Evolutionary conservation across 2,113 vertebrate genomes (phyloP).

Genomic region (Triplophysa siluroides): DNA sequence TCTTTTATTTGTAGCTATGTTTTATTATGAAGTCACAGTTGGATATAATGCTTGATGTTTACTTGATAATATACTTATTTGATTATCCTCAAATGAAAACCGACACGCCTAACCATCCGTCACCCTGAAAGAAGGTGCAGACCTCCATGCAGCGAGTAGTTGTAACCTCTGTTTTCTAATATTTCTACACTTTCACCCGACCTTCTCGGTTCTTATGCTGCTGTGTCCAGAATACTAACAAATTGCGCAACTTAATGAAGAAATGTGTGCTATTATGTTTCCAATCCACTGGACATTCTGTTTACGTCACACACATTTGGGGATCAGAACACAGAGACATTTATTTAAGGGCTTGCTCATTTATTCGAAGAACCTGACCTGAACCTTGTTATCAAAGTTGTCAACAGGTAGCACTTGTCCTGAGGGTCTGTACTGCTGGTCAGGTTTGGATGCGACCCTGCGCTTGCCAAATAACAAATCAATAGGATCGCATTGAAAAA

Average conservation of each 20-base stretch:
- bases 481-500: conserved; percentile 17
- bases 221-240: neutral
- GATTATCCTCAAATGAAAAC: neutral
- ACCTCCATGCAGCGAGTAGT: too few species aligned
- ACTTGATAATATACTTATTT: neutral
- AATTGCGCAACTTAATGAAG: neutral
- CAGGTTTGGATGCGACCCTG: conserved; percentile 2
- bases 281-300: neutral
- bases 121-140: too few species aligned
- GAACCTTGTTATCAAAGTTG: conserved; percentile 8
- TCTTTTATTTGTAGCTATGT: neutral
- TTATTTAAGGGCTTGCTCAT: too few species aligned
- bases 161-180: neutral
- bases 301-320: neutral
- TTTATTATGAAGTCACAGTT: neutral
- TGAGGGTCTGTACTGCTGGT: neutral
- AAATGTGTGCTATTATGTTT: neutral
- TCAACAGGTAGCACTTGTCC: neutral
- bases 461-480: conserved; percentile 29
- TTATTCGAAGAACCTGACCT: neutral
- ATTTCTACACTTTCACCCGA: neutral
- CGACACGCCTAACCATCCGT: neutral
- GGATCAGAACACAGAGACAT: neutral
- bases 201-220: neutral
- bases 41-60: neutral